Conservation (phyloP, 2,113 vertebrate genomes). For the Thamnophis sirtalis region DNA sequence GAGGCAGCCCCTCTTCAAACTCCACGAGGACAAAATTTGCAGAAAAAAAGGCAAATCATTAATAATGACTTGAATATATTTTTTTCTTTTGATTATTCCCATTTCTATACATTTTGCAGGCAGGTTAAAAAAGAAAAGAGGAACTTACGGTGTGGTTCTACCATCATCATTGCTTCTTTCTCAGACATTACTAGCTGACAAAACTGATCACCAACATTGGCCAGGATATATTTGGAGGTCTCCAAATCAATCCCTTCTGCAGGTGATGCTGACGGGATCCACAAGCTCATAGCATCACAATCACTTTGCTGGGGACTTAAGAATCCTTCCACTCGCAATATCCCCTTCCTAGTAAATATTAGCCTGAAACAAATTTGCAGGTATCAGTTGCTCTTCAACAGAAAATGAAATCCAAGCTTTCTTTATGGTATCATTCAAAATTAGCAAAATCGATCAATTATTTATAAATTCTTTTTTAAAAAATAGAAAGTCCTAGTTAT, state of each 20-base stretch:
- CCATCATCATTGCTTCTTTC: conserved; percentile 99
- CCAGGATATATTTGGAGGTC: conserved; percentile 97
- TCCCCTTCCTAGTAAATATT: conserved; percentile 93
- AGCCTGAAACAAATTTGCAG: conserved; percentile 70
- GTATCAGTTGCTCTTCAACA: not conserved
- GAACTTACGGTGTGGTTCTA: conserved; percentile 95
- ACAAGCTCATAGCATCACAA: conserved; percentile 93
- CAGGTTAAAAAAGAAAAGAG: conserved; percentile 32
- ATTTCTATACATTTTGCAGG: not conserved
- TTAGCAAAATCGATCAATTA: not conserved
- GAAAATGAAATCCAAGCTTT: accelerated
- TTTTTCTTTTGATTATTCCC: not conserved
- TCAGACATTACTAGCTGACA: conserved; percentile 99
- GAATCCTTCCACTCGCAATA: conserved; percentile 94
- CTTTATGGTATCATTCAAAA: not conserved
- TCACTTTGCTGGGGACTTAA: conserved; percentile 96
- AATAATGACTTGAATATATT: not conserved
- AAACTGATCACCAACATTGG: conserved; percentile 98
- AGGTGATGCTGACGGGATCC: conserved; percentile 86
- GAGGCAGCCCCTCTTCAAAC: not conserved
- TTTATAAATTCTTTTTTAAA: not conserved
- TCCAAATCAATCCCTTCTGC: conserved; percentile 94
- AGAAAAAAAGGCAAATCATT: not conserved
- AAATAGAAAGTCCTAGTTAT: not conserved
- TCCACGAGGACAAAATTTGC: not conserved